phyloP scores from a whole-genome alignment of 2,113 vertebrate species.

The Tragelaphus strepsiceros region DNA sequence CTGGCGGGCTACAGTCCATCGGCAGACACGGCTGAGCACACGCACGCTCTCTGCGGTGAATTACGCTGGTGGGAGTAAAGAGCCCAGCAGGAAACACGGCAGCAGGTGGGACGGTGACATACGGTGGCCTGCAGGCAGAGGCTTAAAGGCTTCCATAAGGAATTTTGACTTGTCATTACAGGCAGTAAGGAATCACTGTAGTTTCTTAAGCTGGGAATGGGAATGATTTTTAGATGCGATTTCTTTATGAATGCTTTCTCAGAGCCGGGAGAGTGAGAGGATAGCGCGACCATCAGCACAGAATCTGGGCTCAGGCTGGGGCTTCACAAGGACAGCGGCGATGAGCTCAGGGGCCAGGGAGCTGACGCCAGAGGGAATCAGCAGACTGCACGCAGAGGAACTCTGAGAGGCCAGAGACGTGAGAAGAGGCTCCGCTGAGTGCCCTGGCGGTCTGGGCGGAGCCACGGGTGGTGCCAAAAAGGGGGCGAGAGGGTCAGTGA shows the following conservation, averaged over 20 bases:
- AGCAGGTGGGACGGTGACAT: fast-evolving
- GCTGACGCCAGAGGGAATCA: neutral
- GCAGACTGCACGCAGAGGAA: neutral
- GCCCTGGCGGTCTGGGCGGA: neutral
- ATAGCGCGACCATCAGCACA: neutral
- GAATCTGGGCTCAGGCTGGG: neutral
- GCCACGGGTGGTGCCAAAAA: neutral
- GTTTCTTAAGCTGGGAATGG: neutral
- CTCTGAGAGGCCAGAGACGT: neutral
- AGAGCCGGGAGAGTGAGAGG: neutral
- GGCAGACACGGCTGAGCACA: neutral
- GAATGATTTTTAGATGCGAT: neutral
- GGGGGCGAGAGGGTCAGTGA: neutral
- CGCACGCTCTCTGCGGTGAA: fast-evolving
- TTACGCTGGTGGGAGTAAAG: neutral
- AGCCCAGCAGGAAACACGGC: fast-evolving
- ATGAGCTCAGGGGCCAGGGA: neutral
- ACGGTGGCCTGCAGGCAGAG: neutral
- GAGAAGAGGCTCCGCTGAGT: neutral
- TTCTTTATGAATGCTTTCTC: neutral
- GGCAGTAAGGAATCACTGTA: neutral
- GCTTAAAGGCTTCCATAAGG: neutral
- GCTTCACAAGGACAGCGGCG: too few species aligned
- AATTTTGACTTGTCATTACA: neutral
- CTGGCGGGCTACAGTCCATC: neutral